A percentile compares a stretch with the other conserved stretches of the same genome.
Evolutionary conservation across 1,140 invertebrate species (phyloP).

Genomic region (Sitobion miscanthi): DNA sequence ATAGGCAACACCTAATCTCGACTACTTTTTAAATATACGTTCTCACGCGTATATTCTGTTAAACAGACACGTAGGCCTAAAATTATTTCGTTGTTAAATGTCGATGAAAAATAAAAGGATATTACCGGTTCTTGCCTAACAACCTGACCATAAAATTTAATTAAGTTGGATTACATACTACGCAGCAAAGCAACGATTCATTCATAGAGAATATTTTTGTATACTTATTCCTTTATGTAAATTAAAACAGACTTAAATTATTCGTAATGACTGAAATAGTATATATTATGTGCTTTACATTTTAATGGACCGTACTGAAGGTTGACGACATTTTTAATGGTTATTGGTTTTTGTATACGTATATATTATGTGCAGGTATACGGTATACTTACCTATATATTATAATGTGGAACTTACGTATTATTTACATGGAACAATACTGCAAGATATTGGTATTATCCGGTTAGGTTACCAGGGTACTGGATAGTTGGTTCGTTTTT

Average conservation of each 20-base stretch:
- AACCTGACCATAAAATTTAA: background rate
- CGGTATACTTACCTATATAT: background rate
- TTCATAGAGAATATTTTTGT: background rate
- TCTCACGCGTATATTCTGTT: background rate
- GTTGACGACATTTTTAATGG: background rate
- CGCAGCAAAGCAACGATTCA: background rate
- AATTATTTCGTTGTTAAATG: background rate
- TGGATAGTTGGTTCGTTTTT: background rate
- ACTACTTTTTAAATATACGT: background rate
- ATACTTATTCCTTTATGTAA: background rate
- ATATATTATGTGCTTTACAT: background rate
- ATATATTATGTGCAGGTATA: background rate
- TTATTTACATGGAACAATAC: no score
- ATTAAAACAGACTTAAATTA: background rate
- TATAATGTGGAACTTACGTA: background rate
- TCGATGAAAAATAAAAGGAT: background rate
- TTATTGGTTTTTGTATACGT: background rate
- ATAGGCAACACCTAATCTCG: background rate
- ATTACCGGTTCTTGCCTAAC: background rate
- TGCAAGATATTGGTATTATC: no score
- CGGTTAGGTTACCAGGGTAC: background rate
- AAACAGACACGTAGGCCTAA: background rate
- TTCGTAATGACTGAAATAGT: background rate
- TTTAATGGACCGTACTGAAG: background rate
- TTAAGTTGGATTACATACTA: background rate